Evolutionary conservation across 2,113 vertebrate species (phyloP), one percentile per base, ranked within the genome.

Genomic region (Felis catus): DNA sequence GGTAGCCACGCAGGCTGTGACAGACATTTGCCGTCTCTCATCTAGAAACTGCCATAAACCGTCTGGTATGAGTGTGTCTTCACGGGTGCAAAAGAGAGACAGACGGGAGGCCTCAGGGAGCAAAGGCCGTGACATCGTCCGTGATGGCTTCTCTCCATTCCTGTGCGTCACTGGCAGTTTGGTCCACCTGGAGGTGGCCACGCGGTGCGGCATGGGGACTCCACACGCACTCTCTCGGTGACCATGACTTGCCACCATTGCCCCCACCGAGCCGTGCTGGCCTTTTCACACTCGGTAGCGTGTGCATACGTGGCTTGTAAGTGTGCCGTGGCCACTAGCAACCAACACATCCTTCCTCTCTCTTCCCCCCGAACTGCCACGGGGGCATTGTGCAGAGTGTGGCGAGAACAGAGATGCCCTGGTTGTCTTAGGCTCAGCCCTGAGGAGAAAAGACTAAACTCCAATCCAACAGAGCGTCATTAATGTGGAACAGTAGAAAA

Each of bases 201-300:
- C 6, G 0, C 21, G 4, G 0, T 0, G 0, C 27, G 58, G n/a
- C 55, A 3, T 0, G 18, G 23, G 12, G 31, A 18, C 25, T 16
- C 66, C 45, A 21, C 55, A 2, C 4, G 6, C 13, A 9, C 41
- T 27, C 21, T 51, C 33, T 61, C 3, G 0, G 9, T 14, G 9
- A 33, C 61, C 27, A 11, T 18, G 86, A 11, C 39, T 1, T 14
- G 73, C 53, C 29, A 39, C 41, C 21, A 1, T 13, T 4, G 45
- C 31, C 8, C 0, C 41, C 15, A 0, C 7, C 70, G 13, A 19
- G 16, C 21, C 6, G 1, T 4, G 4, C 25, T 29, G 79, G 39
- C 39, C 13, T 25, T 25, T 25, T 4, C 18, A 1, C 13, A 0
- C 21, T 8, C 4, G 23, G 31, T 36, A 4, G 0, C 8, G 36